Conservation (phyloP, 2,797 vertebrate species). For the Oreochromis grahami region DNA sequence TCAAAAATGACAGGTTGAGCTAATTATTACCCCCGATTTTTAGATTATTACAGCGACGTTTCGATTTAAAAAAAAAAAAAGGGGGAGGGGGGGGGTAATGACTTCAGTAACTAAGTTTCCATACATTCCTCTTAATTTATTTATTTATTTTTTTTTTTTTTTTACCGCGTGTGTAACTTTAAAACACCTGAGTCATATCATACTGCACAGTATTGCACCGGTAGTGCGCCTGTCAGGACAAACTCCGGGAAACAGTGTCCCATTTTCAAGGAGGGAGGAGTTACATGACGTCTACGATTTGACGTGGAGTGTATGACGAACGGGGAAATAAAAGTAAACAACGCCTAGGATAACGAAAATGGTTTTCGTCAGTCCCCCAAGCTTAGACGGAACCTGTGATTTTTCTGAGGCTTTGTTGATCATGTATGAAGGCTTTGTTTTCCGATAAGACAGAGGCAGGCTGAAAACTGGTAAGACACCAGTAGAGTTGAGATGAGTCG, state of each 20-base stretch:
- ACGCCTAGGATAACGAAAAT: constrained; percentile 10
- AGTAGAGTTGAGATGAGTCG: background rate
- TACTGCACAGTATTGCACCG: background rate
- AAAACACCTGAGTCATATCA: too few species aligned
- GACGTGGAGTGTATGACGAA: constrained; percentile 25
- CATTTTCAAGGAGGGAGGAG: accelerated
- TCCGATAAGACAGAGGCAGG: background rate
- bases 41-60: background rate
- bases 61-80: too few species aligned
- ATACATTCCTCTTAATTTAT: background rate
- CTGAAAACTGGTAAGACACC: constrained; percentile 38
- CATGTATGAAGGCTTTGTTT: background rate
- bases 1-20: background rate
- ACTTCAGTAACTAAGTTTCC: background rate
- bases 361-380: background rate
- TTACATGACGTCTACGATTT: background rate
- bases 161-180: background rate
- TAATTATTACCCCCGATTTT: background rate
- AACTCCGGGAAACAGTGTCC: accelerated
- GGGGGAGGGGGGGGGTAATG: background rate
- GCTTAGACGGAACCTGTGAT: background rate
- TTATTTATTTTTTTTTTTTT: background rate
- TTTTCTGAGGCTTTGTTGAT: background rate
- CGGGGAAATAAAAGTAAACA: constrained; percentile 73
- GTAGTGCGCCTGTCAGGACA: background rate